Evolutionary conservation across 2,113 vertebrate genomes (phyloP), one percentile per base, ranked within the genome.

Genomic region (Vulpes lagopus): DNA sequence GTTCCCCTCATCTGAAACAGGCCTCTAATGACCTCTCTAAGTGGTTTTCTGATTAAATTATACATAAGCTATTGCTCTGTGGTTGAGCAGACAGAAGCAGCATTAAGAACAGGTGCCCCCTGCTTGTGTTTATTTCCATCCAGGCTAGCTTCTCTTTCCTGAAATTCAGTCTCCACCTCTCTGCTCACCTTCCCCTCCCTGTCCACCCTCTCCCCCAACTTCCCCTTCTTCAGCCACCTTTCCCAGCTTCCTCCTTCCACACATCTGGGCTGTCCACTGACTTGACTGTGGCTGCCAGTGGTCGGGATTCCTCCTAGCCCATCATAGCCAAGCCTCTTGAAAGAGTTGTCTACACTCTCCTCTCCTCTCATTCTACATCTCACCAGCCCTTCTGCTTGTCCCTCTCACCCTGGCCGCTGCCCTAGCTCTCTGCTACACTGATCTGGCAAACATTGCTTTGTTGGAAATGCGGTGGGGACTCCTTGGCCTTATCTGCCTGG

Each of bases 401-500:
- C 51, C 90, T 96, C 79, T 87, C 81, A 95, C 67, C 80, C 55
- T 94, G 96, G 96, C 95, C 67, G 87, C 25, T 0, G 2, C 83
- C 82, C 92, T 92, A 96, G 86, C 93, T 95, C 73, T 86, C 60
- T 20, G 76, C 94, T 96, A 96, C 97, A 97, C 97, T 96, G 96
- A 98, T 98, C 95, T 96, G 92, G 97, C 96, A 92, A 96, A 89
- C 69, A 22, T 73, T 5, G 95, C 97, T 95, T 95, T 96, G 87
- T 89, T 94, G 82, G 7, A 94, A 97, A 96, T 12, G 74, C 88
- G 76, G 69, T 0, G n/a, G 92, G 97, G 96, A 96, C 84, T 95
- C 76, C 96, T 86, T 5, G 20, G 84, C 84, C 76, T 97, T 96
- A 97, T 96, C 96, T 96, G 95, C 64, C 94, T 74, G 32, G 15